Evolutionary conservation across 2,888 invertebrate species (phyloP), one percentile per base, ranked within the genome.

Genomic region (Mesoligia furuncula): DNA sequence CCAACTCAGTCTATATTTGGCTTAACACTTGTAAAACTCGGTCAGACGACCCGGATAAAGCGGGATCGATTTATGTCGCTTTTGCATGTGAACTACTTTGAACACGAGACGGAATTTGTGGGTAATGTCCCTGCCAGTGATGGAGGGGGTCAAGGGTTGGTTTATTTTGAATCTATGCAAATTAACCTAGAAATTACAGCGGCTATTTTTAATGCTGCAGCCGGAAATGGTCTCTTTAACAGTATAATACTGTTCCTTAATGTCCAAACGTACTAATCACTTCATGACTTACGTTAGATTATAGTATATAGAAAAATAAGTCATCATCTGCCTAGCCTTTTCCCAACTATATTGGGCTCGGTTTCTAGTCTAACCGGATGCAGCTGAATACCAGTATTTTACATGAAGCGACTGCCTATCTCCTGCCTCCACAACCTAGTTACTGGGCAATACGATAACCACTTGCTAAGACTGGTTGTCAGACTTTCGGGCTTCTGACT

Each of bases 1-100:
- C 57, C 65, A 70, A 64, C 66, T 75, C 75, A 11, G 70, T 85
- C 88, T 90, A 88, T 88, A 89, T 89, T 90, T 87, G 84, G 86
- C 83, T 85, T 82, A 84, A 87, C 88, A 83, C 85, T 87, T 87
- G 78, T 88, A 85, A 87, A 90, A 90, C 87, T 85, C 80, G 86
- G 85, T 79, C 83, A 84, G 86, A 75, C 85, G 87, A 86, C 90
- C 88, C 85, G 85, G 86, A 90, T 90, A 87, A 77, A 74, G 64
- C 66, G 72, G 78, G 81, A 91, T 91, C 90, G 91, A 92, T 89
- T 90, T 79, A 75, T 84, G 75, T 64, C 42, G 69, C 77, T 61
- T 82, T 85, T 73, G 83, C 83, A 76, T 87, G 85, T 72, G 62
- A 69, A 78, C 77, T 75, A 72, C 70, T 80, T 78, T 65, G 45